Base-by-base conservation (phyloP, 2,797 vertebrate species). In the Rhinella marina region DNA sequence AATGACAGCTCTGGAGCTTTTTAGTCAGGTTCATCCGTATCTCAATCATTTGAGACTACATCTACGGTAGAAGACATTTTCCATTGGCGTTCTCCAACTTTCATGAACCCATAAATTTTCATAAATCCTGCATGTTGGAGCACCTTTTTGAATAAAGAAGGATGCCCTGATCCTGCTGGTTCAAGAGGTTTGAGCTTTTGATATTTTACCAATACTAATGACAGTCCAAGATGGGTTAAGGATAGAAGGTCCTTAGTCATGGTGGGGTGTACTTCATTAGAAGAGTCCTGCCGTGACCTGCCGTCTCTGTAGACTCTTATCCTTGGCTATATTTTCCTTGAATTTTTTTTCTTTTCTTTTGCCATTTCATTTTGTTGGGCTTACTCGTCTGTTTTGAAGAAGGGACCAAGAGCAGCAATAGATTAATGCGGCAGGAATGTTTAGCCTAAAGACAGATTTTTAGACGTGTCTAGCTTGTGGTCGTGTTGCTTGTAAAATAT, bases 381-480 rank as follows among this genome's bases (percentile, higher is more conserved):
- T 85, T 85, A 85, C 56, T 64, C 48, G 83, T 6, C 27, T 16
- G 41, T 52, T 85, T 41, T 85, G 57, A 85, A 64, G 68, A 77
- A n/a, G 41, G n/a, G 50, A 29, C 72, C 57, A 72, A 83, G 66
- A 83, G 25, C 81, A 85, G 73, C 57, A 52, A 25, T 1, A 48
- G 56, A 62, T 75, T 61, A 52, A 64, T 77, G n/a, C 27, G 25
- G 54, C 4, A 62, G 83, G 83, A 85, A 85, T 85, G 57, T 85
- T 85, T 76, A 76, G 72, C 72, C 72, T 64, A 48, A 85, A 76
- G 83, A 77, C 83, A 85, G 29, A 76, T 27, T 85, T 64, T 85
- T 52, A 76, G 41, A 50, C 70, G 61, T 59, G 68, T 84, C 82
- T 84, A 21, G 54, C 52, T 59, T 85, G 83, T 85, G 56, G 57